A percentile compares a stretch with the other conserved stretches of the same genome.
Evolutionary conservation across 2,888 invertebrate species (phyloP).

Genomic region (Zhuqinia jingwanae): DNA sequence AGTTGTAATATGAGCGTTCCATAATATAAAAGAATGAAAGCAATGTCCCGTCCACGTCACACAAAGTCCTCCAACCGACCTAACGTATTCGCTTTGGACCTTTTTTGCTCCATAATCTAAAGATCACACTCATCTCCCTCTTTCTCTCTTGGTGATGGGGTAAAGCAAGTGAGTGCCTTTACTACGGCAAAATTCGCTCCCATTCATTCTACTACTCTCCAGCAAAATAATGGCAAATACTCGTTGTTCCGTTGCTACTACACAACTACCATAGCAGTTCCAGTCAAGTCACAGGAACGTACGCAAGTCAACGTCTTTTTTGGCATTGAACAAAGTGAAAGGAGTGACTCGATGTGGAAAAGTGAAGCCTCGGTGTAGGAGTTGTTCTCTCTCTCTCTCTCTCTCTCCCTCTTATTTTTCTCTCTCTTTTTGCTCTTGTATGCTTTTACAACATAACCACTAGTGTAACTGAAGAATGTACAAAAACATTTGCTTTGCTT

Average conservation of each 20-base stretch:
- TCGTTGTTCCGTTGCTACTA: too few species aligned
- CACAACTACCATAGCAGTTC: neutral
- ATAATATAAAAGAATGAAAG: neutral
- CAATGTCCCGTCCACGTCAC: slow-evolving; percentile 37
- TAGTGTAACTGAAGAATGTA: too few species aligned
- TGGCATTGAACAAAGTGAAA: slow-evolving; percentile 54
- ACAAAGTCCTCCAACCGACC: slow-evolving; percentile 50
- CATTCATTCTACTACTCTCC: too few species aligned
- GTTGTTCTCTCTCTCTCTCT: too few species aligned
- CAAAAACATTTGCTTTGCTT: too few species aligned
- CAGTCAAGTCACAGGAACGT: neutral
- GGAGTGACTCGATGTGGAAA: slow-evolving; percentile 61
- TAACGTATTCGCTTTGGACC: neutral
- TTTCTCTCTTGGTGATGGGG: too few species aligned
- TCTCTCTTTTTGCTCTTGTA: neutral
- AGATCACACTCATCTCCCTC: too few species aligned
- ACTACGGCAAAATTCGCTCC: too few species aligned
- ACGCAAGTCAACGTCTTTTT: slow-evolving; percentile 56
- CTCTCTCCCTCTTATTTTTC: neutral
- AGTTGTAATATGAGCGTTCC: too few species aligned
- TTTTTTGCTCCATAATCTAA: neutral
- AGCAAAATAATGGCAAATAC: too few species aligned
- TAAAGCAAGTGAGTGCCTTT: too few species aligned
- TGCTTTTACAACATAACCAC: neutral
- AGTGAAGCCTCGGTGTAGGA: slow-evolving; percentile 7